Conservation (phyloP, 2,113 vertebrate species). For the Sporophila hypoxantha region DNA sequence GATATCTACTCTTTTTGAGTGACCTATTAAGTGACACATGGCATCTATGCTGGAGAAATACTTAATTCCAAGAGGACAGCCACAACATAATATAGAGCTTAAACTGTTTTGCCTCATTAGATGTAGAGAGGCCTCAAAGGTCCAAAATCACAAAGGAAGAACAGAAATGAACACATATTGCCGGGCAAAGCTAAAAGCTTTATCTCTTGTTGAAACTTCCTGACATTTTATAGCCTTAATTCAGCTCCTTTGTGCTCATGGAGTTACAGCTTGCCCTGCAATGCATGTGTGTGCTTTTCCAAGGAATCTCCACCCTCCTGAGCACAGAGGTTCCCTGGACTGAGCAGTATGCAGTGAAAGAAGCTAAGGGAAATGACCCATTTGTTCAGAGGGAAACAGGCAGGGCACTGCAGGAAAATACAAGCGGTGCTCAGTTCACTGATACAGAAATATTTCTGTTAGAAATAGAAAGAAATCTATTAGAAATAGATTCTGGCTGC, state of each 20-base stretch:
- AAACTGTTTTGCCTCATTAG: not conserved
- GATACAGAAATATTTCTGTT: not conserved
- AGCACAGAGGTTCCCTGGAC: not conserved
- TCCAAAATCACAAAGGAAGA: not conserved
- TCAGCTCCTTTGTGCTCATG: not conserved
- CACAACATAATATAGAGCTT: not conserved
- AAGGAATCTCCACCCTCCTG: not conserved
- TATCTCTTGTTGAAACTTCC: not conserved
- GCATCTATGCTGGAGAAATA: not conserved
- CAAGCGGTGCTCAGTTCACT: not conserved
- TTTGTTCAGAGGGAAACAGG: not conserved
- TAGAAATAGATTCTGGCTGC: not conserved
- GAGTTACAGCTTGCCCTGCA: not conserved
- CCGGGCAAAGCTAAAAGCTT: not conserved
- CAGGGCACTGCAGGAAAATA: not conserved
- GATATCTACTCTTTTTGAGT: not conserved
- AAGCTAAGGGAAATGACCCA: not conserved
- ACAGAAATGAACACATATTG: not conserved
- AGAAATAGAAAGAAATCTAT: not conserved
- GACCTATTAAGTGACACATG: not conserved
- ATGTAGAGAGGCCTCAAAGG: not conserved
- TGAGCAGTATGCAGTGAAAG: not conserved
- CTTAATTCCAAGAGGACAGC: not conserved
- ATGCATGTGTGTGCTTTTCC: not conserved
- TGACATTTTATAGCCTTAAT: not conserved